Evolutionary conservation across 2,113 vertebrate genomes (phyloP).

Genomic region (Dromaius novaehollandiae): DNA sequence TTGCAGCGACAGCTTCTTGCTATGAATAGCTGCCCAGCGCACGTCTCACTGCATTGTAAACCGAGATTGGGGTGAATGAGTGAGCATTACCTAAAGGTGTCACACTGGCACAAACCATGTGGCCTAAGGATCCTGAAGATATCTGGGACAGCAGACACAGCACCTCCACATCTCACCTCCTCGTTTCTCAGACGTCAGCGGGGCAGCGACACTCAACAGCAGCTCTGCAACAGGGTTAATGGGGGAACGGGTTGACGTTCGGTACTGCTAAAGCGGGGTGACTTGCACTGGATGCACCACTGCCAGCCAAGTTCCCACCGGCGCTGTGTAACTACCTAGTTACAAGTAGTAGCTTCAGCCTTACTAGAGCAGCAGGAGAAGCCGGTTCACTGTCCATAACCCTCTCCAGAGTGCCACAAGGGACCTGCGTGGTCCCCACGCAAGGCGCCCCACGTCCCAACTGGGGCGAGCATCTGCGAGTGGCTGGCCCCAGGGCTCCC

Average conservation of each 20-base stretch:
- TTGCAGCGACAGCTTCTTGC: rapidly evolving
- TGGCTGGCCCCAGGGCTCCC: not conserved
- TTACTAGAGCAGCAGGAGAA: rapidly evolving
- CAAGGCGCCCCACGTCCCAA: too few relatives aligned
- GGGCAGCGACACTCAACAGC: not conserved
- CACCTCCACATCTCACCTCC: not conserved
- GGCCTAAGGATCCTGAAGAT: rapidly evolving
- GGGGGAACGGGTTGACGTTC: rapidly evolving
- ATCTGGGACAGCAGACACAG: not conserved
- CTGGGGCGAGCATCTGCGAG: too few relatives aligned
- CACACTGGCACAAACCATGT: not conserved
- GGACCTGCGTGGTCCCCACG: too few relatives aligned
- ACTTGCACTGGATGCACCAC: rapidly evolving
- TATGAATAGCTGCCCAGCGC: not conserved
- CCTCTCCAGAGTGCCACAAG: not conserved
- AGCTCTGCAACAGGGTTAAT: rapidly evolving
- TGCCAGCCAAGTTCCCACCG: rapidly evolving
- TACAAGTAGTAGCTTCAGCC: too few relatives aligned
- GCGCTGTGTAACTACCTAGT: too few relatives aligned
- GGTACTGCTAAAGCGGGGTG: rapidly evolving
- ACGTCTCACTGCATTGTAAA: rapidly evolving
- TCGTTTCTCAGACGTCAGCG: not conserved
- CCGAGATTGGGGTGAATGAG: not conserved
- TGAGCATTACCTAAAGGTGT: not conserved
- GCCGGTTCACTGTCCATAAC: not conserved